Conservation (phyloP, 2,888 invertebrate genomes). For the Tetropium fuscum region DNA sequence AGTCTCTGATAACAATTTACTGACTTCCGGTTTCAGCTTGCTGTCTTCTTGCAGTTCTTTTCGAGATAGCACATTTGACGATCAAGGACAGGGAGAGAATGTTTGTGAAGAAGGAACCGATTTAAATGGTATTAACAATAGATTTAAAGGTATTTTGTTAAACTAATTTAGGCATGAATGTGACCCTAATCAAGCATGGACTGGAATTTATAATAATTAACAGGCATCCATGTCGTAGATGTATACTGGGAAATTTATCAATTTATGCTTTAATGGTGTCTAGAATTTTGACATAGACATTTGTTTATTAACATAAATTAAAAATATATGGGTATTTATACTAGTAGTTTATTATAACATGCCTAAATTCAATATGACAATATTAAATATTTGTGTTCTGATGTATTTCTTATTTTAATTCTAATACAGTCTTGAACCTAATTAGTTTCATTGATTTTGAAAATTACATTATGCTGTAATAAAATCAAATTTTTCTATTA, state of each 20-base stretch:
- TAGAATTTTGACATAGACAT: too few species aligned
- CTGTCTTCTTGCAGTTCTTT: slow-evolving; percentile 88
- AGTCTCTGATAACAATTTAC: slow-evolving; percentile 25
- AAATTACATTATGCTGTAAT: too few species aligned
- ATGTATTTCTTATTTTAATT: not conserved
- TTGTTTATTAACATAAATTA: too few species aligned
- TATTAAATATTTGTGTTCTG: too few species aligned
- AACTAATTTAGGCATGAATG: slow-evolving; percentile 30
- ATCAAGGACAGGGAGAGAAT: slow-evolving; percentile 70
- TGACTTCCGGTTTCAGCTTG: slow-evolving; percentile 70
- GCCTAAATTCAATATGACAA: too few species aligned
- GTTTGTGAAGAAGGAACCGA: slow-evolving; percentile 70
- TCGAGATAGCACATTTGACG: slow-evolving; percentile 85
- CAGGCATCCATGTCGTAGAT: not conserved
- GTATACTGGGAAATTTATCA: too few species aligned
- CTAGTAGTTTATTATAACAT: too few species aligned
- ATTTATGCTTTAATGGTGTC: too few species aligned
- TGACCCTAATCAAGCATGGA: slow-evolving; percentile 45
- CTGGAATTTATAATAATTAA: not conserved
- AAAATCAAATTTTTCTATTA: too few species aligned
- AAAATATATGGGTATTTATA: too few species aligned
- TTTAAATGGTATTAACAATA: slow-evolving; percentile 66
- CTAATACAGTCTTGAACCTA: not conserved
- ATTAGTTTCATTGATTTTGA: too few species aligned
- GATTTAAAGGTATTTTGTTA: slow-evolving; percentile 60